phyloP scores from a whole-genome alignment of 2,113 vertebrate species.

The Nesospiza acunhae region DNA sequence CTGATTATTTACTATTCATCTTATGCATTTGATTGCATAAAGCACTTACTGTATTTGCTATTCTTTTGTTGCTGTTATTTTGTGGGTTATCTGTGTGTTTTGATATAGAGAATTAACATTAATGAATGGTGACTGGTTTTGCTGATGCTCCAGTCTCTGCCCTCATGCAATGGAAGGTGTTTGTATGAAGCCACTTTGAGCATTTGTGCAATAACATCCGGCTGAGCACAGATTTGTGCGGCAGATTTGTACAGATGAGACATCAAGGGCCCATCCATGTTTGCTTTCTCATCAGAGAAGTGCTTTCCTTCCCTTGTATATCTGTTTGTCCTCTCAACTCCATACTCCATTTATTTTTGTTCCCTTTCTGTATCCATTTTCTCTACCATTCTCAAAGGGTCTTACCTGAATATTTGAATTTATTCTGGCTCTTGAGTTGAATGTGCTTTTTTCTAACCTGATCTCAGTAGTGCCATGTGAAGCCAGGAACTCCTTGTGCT shows the following conservation, averaged over 20 bases:
- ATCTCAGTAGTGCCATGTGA: background rate
- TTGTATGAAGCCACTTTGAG: background rate
- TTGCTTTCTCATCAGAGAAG: background rate
- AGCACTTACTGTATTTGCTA: background rate
- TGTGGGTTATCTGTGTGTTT: background rate
- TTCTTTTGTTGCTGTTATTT: background rate
- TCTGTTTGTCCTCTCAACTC: background rate
- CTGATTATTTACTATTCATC: background rate
- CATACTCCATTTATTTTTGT: background rate
- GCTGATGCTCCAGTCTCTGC: background rate
- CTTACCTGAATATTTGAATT: background rate
- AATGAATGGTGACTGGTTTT: background rate
- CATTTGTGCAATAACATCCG: background rate
- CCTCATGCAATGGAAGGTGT: accelerated
- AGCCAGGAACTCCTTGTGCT: background rate
- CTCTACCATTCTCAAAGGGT: background rate
- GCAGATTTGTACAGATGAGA: background rate
- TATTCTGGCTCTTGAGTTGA: background rate
- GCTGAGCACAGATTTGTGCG: background rate
- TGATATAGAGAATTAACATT: background rate
- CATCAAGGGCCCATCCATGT: background rate
- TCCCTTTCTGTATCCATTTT: background rate
- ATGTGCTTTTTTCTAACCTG: background rate
- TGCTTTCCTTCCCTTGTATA: background rate
- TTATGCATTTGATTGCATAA: background rate